Evolutionary conservation across 64 coral and sea anemone genomes (phyloP).

Genomic region (Platygyra sinensis): DNA sequence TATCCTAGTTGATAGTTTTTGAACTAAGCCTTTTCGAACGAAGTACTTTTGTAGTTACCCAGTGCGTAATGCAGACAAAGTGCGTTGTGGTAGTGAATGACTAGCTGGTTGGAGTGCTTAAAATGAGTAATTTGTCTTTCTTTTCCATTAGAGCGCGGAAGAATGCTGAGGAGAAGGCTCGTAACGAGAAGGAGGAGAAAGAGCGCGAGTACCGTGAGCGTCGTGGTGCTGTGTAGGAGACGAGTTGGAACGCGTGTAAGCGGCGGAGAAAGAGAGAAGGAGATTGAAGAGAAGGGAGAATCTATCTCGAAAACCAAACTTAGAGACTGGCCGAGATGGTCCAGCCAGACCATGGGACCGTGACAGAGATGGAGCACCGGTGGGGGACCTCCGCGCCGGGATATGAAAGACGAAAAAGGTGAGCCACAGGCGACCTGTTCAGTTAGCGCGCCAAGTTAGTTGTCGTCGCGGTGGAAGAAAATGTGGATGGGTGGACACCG

Average conservation of each 20-base stretch:
- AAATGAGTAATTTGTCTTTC: background rate
- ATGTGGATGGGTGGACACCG: too few species aligned
- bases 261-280: constrained; percentile 59
- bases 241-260: constrained; percentile 68
- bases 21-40: too few species aligned
- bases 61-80: background rate
- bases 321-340: background rate
- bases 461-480: too few species aligned
- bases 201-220: constrained; percentile 67
- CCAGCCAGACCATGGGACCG: background rate
- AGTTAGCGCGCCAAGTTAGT: too few species aligned
- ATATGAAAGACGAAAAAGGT: background rate
- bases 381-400: constrained; percentile 10
- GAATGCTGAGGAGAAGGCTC: constrained; percentile 48
- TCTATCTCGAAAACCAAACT: background rate
- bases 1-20: too few species aligned
- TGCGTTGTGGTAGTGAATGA: background rate
- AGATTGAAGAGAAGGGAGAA: constrained; percentile 56
- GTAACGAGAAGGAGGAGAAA: constrained; percentile 61
- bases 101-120: background rate
- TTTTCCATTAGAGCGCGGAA: constrained; percentile 56
- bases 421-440: background rate
- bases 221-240: constrained; percentile 52
- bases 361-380: constrained; percentile 2
- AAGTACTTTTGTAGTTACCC: too few species aligned